These are phyloP conservation scores for Brachyptera putata DNA, from an alignment of 2,888 invertebrate genomes.

Conservation along the genomic window DNA sequence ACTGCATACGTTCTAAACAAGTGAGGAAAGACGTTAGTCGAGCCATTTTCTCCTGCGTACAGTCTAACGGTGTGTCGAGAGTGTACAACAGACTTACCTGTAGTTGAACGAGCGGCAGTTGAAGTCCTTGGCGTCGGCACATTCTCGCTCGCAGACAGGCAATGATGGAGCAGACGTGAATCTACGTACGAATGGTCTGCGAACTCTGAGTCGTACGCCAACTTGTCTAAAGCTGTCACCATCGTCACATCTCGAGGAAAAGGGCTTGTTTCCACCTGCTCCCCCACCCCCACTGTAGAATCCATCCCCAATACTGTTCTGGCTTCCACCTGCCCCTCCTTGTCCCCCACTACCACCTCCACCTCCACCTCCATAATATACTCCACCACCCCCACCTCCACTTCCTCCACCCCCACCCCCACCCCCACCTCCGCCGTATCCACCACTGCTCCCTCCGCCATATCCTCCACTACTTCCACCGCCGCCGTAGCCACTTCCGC, in stretches of 20 bases:
- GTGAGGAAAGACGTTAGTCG: slow-evolving; percentile 14
- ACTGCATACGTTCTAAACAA: slow-evolving; percentile 51
- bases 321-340: slow-evolving; percentile 26
- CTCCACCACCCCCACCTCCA: slow-evolving; percentile 25
- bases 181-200: slow-evolving; percentile 71
- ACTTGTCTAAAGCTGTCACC: slow-evolving; percentile 77
- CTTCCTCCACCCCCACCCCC: slow-evolving; percentile 28
- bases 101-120: slow-evolving; percentile 84
- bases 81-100: slow-evolving; percentile 48
- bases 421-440: slow-evolving; percentile 18
- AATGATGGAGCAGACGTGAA: slow-evolving; percentile 69
- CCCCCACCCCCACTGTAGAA: slow-evolving; percentile 14
- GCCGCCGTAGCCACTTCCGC: slow-evolving; percentile 21
- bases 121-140: slow-evolving; percentile 76
- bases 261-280: slow-evolving; percentile 36
- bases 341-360: slow-evolving; percentile 22
- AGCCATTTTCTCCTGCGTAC: not conserved
- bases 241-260: slow-evolving; percentile 68
- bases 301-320: slow-evolving; percentile 22
- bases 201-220: slow-evolving; percentile 70
- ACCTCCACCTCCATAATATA: slow-evolving; percentile 24
- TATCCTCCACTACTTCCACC: slow-evolving; percentile 22
- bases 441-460: slow-evolving; percentile 4
- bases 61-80: not conserved
- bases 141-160: slow-evolving; percentile 79